Evolutionary conservation across 2,113 vertebrate genomes (phyloP), one percentile per base, ranked within the genome.

Genomic region (Bubo scandiacus): DNA sequence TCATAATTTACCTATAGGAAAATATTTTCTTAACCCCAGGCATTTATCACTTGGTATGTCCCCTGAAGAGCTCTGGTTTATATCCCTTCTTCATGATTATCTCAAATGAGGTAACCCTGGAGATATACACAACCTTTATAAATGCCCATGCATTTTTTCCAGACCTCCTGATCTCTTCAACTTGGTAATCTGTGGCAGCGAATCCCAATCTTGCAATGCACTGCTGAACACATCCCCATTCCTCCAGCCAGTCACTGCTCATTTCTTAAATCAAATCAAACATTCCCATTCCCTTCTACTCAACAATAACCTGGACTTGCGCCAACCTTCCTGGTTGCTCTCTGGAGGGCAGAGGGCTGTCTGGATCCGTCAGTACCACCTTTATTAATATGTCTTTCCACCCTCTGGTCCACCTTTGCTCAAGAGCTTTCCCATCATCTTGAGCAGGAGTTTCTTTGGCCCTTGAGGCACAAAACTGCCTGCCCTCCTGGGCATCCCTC

Each of bases 21-120:
- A 94, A 79, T 86, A 89, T 89, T 94, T 94, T 89, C 70, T 77
- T 89, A 72, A 79, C 81, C 58, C 19, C 32, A 58, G 70, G 91
- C 86, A 79, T 84, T 84, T 91, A 72, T 88, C 77, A 72, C 59
- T 95, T 91, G 43, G 66, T 71, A 15, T 70, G 58, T 79, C 34
- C 58, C 77, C 61, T 61, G 73, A 81, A 87, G 58, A 91, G 67
- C 62, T 68, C 91, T 71, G 43, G 22, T 91, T 92, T 92, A 38
- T 88, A 70, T 93, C 45, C 21, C 20, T 79, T 89, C 83, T 90
- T 73, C 66, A 77, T 88, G 86, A 77, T 83, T 94, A 82, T 93
- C 85, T 90, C 83, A 79, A 88, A 25, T 79, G 88, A 95, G 57
- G 68, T 79, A 92, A 78, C 58, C 59, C 36, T 15, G 11, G 75